Evolutionary conservation across 2,797 vertebrate species (phyloP).

Genomic region (Tachyglossus aculeatus): DNA sequence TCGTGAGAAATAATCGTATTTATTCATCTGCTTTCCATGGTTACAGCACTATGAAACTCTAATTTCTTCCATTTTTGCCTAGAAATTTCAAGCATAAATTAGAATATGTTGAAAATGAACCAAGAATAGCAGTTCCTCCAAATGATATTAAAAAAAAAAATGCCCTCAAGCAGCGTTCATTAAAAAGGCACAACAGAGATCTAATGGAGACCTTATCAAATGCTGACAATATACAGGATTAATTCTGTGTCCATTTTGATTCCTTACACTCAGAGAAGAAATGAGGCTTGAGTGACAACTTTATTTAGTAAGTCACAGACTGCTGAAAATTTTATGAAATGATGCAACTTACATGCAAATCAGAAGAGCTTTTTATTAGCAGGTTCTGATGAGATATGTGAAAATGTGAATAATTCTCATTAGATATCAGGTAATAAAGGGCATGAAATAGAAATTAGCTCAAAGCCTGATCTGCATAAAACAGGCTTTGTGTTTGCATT

Average conservation of each 20-base stretch:
- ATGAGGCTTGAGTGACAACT: slow-evolving; percentile 75
- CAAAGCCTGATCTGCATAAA: slow-evolving; percentile 53
- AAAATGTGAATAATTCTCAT: slow-evolving; percentile 66
- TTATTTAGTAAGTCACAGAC: slow-evolving; percentile 70
- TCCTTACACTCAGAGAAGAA: slow-evolving; percentile 51
- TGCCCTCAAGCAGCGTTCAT: slow-evolving; percentile 72
- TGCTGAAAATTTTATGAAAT: slow-evolving; percentile 71
- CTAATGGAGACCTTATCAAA: slow-evolving; percentile 67
- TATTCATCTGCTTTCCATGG: slow-evolving; percentile 59
- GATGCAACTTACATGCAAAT: slow-evolving; percentile 56
- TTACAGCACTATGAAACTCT: slow-evolving; percentile 39
- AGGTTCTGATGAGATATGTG: slow-evolving; percentile 54
- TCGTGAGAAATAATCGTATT: slow-evolving; percentile 41
- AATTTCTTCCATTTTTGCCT: slow-evolving; percentile 60
- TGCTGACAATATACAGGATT: slow-evolving; percentile 68
- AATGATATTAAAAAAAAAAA: slow-evolving; percentile 74
- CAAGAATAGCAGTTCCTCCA: slow-evolving; percentile 71
- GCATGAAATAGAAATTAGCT: slow-evolving; percentile 66
- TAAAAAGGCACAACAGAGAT: slow-evolving; percentile 72
- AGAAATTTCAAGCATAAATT: slow-evolving; percentile 72
- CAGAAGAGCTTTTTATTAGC: slow-evolving; percentile 60
- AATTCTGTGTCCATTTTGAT: slow-evolving; percentile 69
- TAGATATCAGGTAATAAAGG: slow-evolving; percentile 69
- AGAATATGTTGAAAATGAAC: slow-evolving; percentile 73
- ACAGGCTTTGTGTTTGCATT: slow-evolving; percentile 57